Base-by-base conservation (phyloP, 2,113 vertebrate species). In the Chitala chitala region DNA sequence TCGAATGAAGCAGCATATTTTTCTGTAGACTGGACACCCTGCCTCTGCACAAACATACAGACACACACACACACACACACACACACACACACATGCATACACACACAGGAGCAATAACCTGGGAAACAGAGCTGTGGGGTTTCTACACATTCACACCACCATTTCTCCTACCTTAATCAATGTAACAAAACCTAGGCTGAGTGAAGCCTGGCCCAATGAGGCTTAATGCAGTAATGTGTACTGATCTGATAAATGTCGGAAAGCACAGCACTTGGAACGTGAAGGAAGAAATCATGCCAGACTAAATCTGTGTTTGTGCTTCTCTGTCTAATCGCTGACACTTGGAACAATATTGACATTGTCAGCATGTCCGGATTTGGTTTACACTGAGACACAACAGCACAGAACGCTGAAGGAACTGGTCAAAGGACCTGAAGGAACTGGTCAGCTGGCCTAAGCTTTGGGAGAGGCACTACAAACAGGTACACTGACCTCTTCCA, bases 1-100 rank as follows among this genome's bases (percentile, higher is more conserved):
- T 15, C 24, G 24, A 54, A 74, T 24, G 83, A 76, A 79, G 76
- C 74, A 44, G 75, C 51, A 73, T 75, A 76, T 85, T 87, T 86
- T 84, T 84, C 13, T 46, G 38, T 26, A 83, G 74, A 54, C 33
- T 29, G 38, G 17, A 20, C 24, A 12, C 0, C 54, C 24, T 22
- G 1, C 71, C 15, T 15, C 29, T 10, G 8, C 29, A 70, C 10
- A 50, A 44, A 29, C 22, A n/a, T 33, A 59, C 33, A 77, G 29
- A 56, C 38, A 76, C 48, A 31, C 29, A 70, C 10, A 50, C 69
- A 29, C 22, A n/a, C 38, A 59, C 33, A 77, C 36, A 56, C 38
- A 76, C 48, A n/a, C 50, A 31, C 40, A 63, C 15, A 63, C 20
- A 38, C 26, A 31, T 31, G 3, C 26, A n/a, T 58, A 26, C 13